phyloP scores from a whole-genome alignment of 1,140 invertebrate species.

The Gryllus bimaculatus region DNA sequence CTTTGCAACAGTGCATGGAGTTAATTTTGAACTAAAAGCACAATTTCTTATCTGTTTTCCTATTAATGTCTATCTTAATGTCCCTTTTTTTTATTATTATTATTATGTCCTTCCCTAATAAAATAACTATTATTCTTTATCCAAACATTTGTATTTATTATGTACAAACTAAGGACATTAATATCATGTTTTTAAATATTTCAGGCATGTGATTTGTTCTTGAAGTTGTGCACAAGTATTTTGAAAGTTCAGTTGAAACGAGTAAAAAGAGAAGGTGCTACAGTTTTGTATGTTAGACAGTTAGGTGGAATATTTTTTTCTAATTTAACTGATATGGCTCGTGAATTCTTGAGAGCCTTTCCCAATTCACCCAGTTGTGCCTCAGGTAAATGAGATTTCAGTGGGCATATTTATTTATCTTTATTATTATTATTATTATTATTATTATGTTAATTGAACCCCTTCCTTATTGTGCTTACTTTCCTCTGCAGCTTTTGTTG shows the following conservation, averaged over 20 bases:
- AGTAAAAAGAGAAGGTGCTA: constrained; percentile 81
- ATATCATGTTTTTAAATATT: constrained; percentile 19
- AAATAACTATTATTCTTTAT: no score
- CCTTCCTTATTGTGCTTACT: background rate
- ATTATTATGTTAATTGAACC: background rate
- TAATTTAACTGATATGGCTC: constrained; percentile 75
- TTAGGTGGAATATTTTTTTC: constrained; percentile 80
- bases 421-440: no score
- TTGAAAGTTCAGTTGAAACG: constrained; percentile 74
- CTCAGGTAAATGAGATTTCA: constrained; percentile 44
- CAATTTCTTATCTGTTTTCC: no score
- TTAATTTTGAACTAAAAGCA: no score
- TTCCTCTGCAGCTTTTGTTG: constrained; percentile 62
- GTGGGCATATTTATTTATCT: background rate
- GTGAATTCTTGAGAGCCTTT: constrained; percentile 77
- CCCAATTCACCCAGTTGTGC: constrained; percentile 59
- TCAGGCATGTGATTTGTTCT: constrained; percentile 73
- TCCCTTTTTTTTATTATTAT: no score
- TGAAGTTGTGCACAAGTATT: constrained; percentile 73
- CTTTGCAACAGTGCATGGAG: no score
- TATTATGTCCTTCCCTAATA: no score
- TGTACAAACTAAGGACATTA: no score
- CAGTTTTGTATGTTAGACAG: constrained; percentile 72
- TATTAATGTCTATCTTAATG: no score
- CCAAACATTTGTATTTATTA: no score